Base-by-base conservation (phyloP, 2,113 vertebrate species). In the Melanostigma gelatinosum region DNA sequence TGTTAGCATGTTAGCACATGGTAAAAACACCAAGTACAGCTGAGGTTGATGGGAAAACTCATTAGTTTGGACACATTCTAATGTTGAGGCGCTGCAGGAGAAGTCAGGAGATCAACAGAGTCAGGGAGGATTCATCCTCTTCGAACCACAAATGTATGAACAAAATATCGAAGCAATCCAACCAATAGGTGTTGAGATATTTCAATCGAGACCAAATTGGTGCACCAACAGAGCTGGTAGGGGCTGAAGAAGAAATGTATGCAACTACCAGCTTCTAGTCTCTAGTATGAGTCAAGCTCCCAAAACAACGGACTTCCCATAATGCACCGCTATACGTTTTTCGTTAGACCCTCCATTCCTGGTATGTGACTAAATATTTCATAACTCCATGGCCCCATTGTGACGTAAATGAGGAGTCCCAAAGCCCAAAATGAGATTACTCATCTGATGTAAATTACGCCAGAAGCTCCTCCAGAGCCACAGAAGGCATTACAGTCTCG, bases 401-500 rank as follows among this genome's bases (percentile, higher is more conserved):
- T 32, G 8, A 36, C 2, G 20, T 32, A 79, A 62, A 79, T 29
- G 6, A 75, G 29, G 54, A 48, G n/a, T 52, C 48, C 36, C 24
- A 3, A 27, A 38, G 16, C 22, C 38, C 44, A 22, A 63, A 77
- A 44, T 40, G n/a, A 67, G n/a, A 75, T 32, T n/a, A 34, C 20
- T 65, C 48, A 32, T 9, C 24, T 60, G 66, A 60, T 62, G 64
- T 58, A 32, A 36, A 36, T 73, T 73, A 46, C 5, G 0, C 2
- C n/a, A 27, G 34, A 79, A 13, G 18, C 7, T 67, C 58, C 66
- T 65, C 40, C 57, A 44, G 70, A 46, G 48, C n/a, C 22, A 57
- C 72, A 72, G 48, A 82, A 57, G 61, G 64, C 60, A 64, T 54
- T 27, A 44, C 46, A 42, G 46, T 16, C 34, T 55, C 9, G 57